These are phyloP conservation scores for Morus bassanus DNA, from an alignment of 2,797 vertebrate species.

Conservation along the genomic window DNA sequence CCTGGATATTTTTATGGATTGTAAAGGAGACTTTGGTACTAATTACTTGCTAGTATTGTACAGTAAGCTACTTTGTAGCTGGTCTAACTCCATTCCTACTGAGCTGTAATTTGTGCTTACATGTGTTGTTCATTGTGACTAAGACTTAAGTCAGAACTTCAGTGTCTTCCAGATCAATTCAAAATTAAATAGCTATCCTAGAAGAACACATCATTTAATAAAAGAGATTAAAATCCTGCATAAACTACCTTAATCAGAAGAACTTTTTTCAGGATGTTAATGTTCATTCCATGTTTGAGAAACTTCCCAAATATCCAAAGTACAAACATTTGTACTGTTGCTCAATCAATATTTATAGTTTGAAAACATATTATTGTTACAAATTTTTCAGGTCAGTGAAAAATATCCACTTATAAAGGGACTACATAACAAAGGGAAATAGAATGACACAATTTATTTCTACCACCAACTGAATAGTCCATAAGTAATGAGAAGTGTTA, in stretches of 20 bases:
- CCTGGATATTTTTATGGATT: neutral
- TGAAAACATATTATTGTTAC: constrained; percentile 54
- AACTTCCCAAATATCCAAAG: constrained; percentile 64
- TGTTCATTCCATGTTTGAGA: constrained; percentile 42
- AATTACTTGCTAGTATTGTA: neutral
- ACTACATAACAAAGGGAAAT: constrained; percentile 35
- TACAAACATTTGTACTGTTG: constrained; percentile 47
- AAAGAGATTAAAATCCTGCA: neutral
- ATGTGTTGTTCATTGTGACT: neutral
- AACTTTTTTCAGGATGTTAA: neutral
- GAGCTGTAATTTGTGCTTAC: neutral
- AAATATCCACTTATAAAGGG: constrained; percentile 51
- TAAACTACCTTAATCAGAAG: neutral
- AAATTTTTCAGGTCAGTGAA: constrained; percentile 60
- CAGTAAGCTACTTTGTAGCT: neutral
- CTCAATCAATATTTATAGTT: constrained; percentile 70
- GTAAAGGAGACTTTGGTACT: neutral
- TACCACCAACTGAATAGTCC: constrained; percentile 23
- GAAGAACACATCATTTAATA: constrained; percentile 12
- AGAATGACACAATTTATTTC: constrained; percentile 55
- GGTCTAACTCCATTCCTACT: neutral
- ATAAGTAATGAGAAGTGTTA: constrained; percentile 46
- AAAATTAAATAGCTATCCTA: constrained; percentile 37
- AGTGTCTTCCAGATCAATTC: neutral
- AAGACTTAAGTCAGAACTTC: constrained; percentile 13